Evolutionary conservation across 2,113 vertebrate species (phyloP), one percentile per base, ranked within the genome.

Genomic region (Litocranius walleri): DNA sequence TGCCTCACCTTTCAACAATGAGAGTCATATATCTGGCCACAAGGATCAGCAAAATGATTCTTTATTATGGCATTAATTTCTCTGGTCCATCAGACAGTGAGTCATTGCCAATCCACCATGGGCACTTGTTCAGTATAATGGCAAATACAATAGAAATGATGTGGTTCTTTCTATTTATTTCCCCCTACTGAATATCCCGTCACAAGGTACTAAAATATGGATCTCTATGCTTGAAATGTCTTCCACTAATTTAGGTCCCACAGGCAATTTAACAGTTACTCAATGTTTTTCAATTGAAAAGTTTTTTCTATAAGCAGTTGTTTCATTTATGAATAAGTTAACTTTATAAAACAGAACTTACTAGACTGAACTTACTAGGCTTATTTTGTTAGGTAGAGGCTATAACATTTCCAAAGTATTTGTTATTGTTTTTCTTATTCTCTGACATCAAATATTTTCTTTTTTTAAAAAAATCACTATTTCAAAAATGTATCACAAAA

Each of bases 1-100:
- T 92, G 15, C 92, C n/a, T 95, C 21, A 57, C 36, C 16, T 95
- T 96, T 94, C 33, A 93, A 93, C 83, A 83, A 40, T 52, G 74
- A 94, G 62, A 59, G 33, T 67, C 57, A 40, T 84, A 23, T 40
- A 59, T 94, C 67, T 95, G 74, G 59, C 74, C n/a, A 81, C 45
- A 67, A 33, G 36, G 10, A 64, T 77, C 40, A 84, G 54, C 15
- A 62, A 36, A 84, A 92, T 61, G 64, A 57, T 81, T 90, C 67
- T 19, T 81, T 33, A 29, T 86, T 83, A 54, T 61, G 40, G 11
- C 25, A 50, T 40, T 93, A 40, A 78, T 88, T 57, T 30, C 36
- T 95, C n/a, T 87, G 61, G 56, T 45, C 77, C 45, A 45, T 64
- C 84, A 62, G 23, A 56, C 61, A 81, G 23, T 21, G 57, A 88